A percentile compares a stretch with the other conserved stretches of the same genome.
Evolutionary conservation across 1,140 invertebrate species (phyloP).

Genomic region (Mactra quadrangularis): DNA sequence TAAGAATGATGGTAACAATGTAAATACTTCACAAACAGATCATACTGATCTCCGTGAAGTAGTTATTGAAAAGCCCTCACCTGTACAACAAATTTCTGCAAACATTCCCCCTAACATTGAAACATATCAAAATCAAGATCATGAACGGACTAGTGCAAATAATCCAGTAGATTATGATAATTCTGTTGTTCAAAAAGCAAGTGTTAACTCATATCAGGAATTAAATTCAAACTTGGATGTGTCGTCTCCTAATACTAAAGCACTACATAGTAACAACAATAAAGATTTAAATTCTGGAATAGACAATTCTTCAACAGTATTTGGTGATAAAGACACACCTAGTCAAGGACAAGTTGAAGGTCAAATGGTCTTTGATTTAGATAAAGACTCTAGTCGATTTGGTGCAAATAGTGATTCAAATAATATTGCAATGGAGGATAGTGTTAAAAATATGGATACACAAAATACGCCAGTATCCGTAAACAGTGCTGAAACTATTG

Average conservation of each 20-base stretch:
- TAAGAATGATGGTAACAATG: background rate
- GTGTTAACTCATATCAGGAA: conserved; percentile 16
- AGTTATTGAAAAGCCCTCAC: conserved; percentile 15
- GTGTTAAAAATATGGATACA: background rate
- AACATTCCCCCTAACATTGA: conserved; percentile 52
- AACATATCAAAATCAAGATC: conserved; percentile 57
- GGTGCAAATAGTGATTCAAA: too few relatives aligned
- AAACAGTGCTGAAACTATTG: background rate
- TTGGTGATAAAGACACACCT: background rate
- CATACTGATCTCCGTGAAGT: conserved; percentile 38
- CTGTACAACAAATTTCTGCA: background rate
- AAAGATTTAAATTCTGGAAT: background rate
- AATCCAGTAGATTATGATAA: conserved; percentile 2
- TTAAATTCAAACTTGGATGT: background rate
- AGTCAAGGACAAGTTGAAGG: conserved; percentile 7
- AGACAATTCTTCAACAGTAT: background rate
- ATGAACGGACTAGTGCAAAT: conserved; percentile 55
- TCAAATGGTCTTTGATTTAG: background rate
- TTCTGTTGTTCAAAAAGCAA: background rate
- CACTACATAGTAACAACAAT: background rate
- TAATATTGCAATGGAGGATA: too few relatives aligned
- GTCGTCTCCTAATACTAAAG: background rate
- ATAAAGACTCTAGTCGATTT: too few relatives aligned
- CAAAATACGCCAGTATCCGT: background rate
- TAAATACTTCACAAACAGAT: background rate